phyloP scores from a whole-genome alignment of 2,797 vertebrate genomes.

The Myripristis jacobus region DNA sequence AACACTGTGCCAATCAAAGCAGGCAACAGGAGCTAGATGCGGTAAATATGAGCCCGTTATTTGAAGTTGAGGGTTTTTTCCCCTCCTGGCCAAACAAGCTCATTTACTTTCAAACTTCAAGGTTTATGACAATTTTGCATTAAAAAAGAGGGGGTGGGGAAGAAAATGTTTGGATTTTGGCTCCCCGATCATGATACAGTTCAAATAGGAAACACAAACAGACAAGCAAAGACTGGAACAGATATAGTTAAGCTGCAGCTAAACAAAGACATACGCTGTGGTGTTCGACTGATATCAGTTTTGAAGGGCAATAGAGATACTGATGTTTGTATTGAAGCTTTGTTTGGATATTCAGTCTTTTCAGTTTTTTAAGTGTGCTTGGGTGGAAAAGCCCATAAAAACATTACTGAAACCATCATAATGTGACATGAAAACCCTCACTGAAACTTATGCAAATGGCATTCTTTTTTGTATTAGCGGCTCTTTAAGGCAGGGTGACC shows the following conservation, averaged over 20 bases:
- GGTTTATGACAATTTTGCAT: slow-evolving; percentile 65
- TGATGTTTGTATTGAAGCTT: slow-evolving; percentile 15
- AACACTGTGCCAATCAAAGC: slow-evolving; percentile 62
- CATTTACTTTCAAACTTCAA: slow-evolving; percentile 58
- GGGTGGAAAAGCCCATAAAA: too few species aligned
- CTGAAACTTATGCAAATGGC: too few species aligned
- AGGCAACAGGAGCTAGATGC: slow-evolving; percentile 54
- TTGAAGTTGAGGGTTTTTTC: slow-evolving; percentile 68
- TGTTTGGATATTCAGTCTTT: background rate
- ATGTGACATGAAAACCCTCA: too few species aligned
- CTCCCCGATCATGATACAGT: slow-evolving; percentile 51
- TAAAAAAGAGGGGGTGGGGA: slow-evolving; percentile 43
- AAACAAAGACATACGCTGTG: slow-evolving; percentile 30
- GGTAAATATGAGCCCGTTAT: slow-evolving; percentile 67
- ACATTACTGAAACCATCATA: too few species aligned
- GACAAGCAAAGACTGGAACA: slow-evolving; percentile 41
- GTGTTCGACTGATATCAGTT: slow-evolving; percentile 16
- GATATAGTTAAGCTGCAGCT: slow-evolving; percentile 36
- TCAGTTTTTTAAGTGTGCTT: background rate
- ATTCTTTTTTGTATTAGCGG: too few species aligned
- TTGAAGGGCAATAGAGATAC: background rate
- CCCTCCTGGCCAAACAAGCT: slow-evolving; percentile 57
- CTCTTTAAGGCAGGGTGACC: too few species aligned
- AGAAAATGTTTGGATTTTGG: slow-evolving; percentile 55
- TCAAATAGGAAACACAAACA: slow-evolving; percentile 65